Evolutionary conservation across 2,888 invertebrate genomes (phyloP), one percentile per base, ranked within the genome.

Genomic region (Schizotus pectinicornis): DNA sequence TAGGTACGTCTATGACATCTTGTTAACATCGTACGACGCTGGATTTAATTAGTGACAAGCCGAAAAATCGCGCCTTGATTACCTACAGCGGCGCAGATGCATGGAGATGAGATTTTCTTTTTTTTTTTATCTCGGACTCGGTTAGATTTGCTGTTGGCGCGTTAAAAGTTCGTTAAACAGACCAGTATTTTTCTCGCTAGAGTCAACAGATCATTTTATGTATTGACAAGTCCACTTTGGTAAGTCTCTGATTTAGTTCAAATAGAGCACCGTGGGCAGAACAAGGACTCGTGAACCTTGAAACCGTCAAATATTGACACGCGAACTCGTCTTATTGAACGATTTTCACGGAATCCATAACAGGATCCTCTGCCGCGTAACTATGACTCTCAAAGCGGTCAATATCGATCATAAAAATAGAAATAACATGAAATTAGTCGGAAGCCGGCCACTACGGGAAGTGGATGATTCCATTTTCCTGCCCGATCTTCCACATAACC

Each of bases 221-320:
- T 65, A 49, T 64, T 66, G 62, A 66, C 65, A 62, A 59, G 57
- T 62, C 62, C 62, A 64, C 61, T 62, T 64, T 62, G 62, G 56
- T 64, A 49, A 51, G 61, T 65, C 66, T 61, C 63, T 64, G 67
- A 70, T 70, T 63, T 65, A 67, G 71, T 69, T 70, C 70, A 72
- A 72, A 70, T 69, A 70, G 68, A 66, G 67, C 67, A 70, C 63
- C 61, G 64, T 65, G 62, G 63, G 63, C 58, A 62, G 63, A 67
- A 65, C 64, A 64, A 60, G 65, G 63, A 39, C 59, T 56, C 59
- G 52, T 53, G 54, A 51, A 60, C 69, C 69, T 69, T 68, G 67
- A 64, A 59, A 54, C 56, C 42, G 51, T 63, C 63, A 69, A 70
- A 70, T 70, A 70, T 70, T 70, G 61, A 68, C 68, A 62, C 46